These are phyloP conservation scores for Chloroceryle aenea DNA, from an alignment of 2,113 vertebrate genomes.

Conservation along the genomic window DNA sequence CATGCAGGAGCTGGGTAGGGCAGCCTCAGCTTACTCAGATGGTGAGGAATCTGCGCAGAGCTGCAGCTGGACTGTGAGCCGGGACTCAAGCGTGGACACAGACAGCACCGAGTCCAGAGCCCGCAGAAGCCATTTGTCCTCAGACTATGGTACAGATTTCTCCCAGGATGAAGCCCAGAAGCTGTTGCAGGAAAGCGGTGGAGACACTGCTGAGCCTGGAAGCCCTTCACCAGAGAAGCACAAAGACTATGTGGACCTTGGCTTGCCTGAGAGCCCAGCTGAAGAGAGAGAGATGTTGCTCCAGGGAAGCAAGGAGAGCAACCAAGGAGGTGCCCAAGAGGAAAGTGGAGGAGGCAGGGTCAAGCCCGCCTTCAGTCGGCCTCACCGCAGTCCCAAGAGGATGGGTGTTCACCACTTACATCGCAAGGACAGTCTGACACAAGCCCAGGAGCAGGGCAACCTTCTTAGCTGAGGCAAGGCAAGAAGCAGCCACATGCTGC, in stretches of 20 bases:
- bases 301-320: conserved; percentile 58
- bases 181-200: conserved; percentile 66
- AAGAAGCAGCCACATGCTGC: neutral
- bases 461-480: conserved; percentile 85
- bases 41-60: conserved; percentile 84
- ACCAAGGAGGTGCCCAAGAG: conserved; percentile 31
- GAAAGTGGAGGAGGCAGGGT: conserved; percentile 46
- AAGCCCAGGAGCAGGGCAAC: conserved; percentile 95
- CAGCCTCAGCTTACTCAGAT: conserved; percentile 75
- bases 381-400: conserved; percentile 91
- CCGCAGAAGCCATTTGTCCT: conserved; percentile 69
- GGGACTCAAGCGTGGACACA: conserved; percentile 85
- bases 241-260: conserved; percentile 74
- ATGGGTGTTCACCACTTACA: conserved; percentile 97
- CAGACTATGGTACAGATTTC: conserved; percentile 77
- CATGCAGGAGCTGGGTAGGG: conserved; percentile 76
- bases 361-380: conserved; percentile 75
- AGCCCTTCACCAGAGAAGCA: conserved; percentile 47
- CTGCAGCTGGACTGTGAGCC: conserved; percentile 84
- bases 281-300: conserved; percentile 85
- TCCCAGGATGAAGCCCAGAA: conserved; percentile 79
- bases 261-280: conserved; percentile 72
- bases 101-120: conserved; percentile 78
- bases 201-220: conserved; percentile 49
- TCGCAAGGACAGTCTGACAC: conserved; percentile 95